Evolutionary conservation across 2,113 vertebrate species (phyloP), one percentile per base, ranked within the genome.

Genomic region (Atrichornis clamosus): DNA sequence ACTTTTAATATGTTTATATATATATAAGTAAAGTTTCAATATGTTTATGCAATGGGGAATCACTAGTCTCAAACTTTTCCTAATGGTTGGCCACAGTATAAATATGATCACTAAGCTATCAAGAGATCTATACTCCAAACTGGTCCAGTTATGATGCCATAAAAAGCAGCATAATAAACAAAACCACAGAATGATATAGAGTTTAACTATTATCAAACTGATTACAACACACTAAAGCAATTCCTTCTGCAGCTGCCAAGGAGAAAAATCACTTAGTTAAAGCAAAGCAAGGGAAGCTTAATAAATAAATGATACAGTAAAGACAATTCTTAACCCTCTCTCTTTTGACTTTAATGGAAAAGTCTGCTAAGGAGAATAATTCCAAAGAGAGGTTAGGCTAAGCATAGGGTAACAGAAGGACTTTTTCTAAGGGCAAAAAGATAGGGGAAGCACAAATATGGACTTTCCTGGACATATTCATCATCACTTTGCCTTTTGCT

Each of bases 191-290:
- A 60, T 56, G 4, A 72, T 56, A 35, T 2, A 52, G 11, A 42
- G 16, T 83, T 37, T 53, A 84, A 33, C 4, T 70, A 62, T 62
- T 35, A 77, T 33, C 35, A 69, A 84, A 88, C 18, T 24, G 49
- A 76, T 52, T 46, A 37, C 8, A 70, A 32, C 24, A 70, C 33
- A 41, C 11, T 50, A 4, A 89, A 70, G 12, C 33, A 35, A 81
- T 56, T 53, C 8, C 23, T 82, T 44, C 33, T 62, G 24, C 23
- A 63, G 32, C 41, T 72, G 33, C n/a, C 7, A 21, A 70, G 41
- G 21, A 89, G 78, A 44, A 89, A 92, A 92, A 64, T 64, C 69
- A 64, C n/a, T n/a, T 53, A 20, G 58, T 68, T 52, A 79, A 41
- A 91, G 35, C 33, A 76, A 82, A 90, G 37, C 23, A 72, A 89